Base-by-base conservation (phyloP, 2,797 vertebrate species). In the Eulemur rubriventer region DNA sequence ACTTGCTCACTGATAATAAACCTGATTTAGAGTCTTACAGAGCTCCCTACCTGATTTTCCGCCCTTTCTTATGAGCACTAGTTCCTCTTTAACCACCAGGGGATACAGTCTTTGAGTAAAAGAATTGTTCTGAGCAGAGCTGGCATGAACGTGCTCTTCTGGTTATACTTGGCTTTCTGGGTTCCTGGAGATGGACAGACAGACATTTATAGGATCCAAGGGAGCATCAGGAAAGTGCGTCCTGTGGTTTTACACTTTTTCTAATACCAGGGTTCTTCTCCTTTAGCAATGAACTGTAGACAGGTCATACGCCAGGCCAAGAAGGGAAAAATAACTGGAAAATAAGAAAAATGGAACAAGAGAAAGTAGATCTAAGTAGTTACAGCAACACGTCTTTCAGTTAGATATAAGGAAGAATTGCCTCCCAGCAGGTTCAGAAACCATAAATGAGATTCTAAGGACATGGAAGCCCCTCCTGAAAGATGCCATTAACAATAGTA, bases 21-120 rank as follows among this genome's bases (percentile, higher is more conserved):
- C 59, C 70, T 72, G n/a, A 73, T 80, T 76, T 70, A 28, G 50
- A 50, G 12, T 91, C 79, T 69, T 73, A 52, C 48, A 89, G 61
- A 16, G 3, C 38, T 90, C 57, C 22, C 14, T 95, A 2, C 22
- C 38, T 18, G 75, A 55, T 52, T 81, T 83, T 81, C 78, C 67
- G 20, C 61, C n/a, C 50, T 43, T 91, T 52, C 24, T 33, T 50
- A 35, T 22, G 65, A 65, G 50, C 28, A 12, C 46, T 63, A 3
- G 4, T 22, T 88, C 65, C 30, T 92, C 73, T 85, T 63, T 78
- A 55, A n/a, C 38, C 28, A n/a, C 35, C 10, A 30, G 46, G 26
- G 33, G 61, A 57, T 28, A n/a, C 41, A 26, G 20, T 46, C 79
- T 91, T 50, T 48, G 72, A 83, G 38, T 65, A 26, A 70, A 76